These are phyloP conservation scores for Muschampia plurimacula DNA, from an alignment of 2,888 invertebrate species.

Conservation along the genomic window DNA sequence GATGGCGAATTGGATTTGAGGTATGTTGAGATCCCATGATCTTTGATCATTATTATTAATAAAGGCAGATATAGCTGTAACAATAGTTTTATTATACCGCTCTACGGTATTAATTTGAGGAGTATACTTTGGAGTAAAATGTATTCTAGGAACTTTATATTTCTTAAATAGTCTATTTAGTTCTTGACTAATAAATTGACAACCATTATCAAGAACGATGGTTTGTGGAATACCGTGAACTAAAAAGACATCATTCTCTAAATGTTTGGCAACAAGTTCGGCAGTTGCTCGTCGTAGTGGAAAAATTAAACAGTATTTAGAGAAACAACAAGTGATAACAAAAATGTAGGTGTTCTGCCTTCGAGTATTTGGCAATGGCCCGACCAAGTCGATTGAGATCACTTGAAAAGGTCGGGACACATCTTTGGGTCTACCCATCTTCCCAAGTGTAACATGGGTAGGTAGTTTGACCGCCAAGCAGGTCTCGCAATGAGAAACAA, in stretches of 20 bases:
- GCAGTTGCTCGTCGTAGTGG: slow-evolving; percentile 34
- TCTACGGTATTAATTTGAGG: background rate
- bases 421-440: slow-evolving; percentile 44
- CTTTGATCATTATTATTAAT: slow-evolving; percentile 3
- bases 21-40: slow-evolving; percentile 1
- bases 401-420: slow-evolving; percentile 43
- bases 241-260: slow-evolving; percentile 46
- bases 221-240: slow-evolving; percentile 49
- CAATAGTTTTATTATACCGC: background rate
- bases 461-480: slow-evolving; percentile 38
- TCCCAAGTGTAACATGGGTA: slow-evolving; percentile 38
- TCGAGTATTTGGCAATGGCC: slow-evolving; percentile 41
- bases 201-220: slow-evolving; percentile 47
- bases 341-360: slow-evolving; percentile 41
- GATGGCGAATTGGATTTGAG: slow-evolving; percentile 7
- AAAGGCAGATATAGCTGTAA: background rate
- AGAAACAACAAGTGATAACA: slow-evolving; percentile 45
- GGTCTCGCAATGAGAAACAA: slow-evolving; percentile 35
- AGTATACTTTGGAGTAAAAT: background rate
- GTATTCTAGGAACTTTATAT: background rate
- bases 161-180: background rate
- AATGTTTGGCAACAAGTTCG: slow-evolving; percentile 13
- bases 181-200: slow-evolving; percentile 44
- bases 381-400: slow-evolving; percentile 42
- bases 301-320: slow-evolving; percentile 43